Percentiles rank a stretch among this genome's conserved stretches.
phyloP scores from a whole-genome alignment of 2,113 vertebrate species.

The Tachysurus vachellii region DNA sequence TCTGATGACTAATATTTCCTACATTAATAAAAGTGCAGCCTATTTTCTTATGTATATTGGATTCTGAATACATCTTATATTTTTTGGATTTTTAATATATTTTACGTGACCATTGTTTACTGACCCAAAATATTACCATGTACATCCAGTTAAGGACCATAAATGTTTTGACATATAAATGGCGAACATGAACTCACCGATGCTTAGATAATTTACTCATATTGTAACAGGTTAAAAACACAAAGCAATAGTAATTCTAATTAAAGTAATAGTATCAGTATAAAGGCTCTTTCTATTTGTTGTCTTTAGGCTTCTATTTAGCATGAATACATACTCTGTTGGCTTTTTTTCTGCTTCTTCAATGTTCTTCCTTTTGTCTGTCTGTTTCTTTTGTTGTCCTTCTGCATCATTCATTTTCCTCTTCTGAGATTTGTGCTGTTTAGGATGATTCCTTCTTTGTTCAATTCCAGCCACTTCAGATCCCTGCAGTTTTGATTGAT shows the following conservation, averaged over 20 bases:
- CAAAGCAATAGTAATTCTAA: not conserved
- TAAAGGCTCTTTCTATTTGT: not conserved
- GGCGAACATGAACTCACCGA: not conserved
- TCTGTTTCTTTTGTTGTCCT: slow-evolving; percentile 21
- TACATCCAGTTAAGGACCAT: too few relatives aligned
- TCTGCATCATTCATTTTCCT: slow-evolving; percentile 55
- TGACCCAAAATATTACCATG: too few relatives aligned
- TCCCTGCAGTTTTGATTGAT: not conserved
- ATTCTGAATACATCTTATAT: too few relatives aligned
- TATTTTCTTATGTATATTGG: too few relatives aligned
- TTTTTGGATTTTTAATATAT: too few relatives aligned
- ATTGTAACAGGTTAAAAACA: not conserved
- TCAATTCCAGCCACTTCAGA: not conserved
- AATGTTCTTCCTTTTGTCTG: slow-evolving; percentile 70
- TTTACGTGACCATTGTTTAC: too few relatives aligned
- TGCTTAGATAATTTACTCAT: not conserved
- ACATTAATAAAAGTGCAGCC: too few relatives aligned
- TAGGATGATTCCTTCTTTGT: not conserved
- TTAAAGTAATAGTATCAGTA: not conserved
- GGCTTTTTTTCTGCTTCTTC: slow-evolving; percentile 48
- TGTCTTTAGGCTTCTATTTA: not conserved
- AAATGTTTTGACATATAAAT: too few relatives aligned
- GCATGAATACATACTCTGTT: slow-evolving; percentile 74
- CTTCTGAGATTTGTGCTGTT: slow-evolving; percentile 43
- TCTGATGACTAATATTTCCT: too few relatives aligned